These are phyloP conservation scores for Ctenodactylus gundi DNA, from an alignment of 2,113 vertebrate species.

Conservation along the genomic window DNA sequence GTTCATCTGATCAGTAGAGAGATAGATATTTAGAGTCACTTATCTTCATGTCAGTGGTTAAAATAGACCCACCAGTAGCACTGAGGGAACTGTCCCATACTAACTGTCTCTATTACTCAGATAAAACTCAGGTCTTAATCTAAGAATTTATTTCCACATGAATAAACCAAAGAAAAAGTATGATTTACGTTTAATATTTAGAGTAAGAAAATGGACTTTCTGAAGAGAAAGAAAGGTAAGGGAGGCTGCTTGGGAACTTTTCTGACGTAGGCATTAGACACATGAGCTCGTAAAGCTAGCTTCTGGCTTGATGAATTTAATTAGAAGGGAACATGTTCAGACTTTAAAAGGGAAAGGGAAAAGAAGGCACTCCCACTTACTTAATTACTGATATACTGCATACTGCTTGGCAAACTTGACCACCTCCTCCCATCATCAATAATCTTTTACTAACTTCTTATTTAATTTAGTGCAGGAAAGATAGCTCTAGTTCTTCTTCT, in stretches of 20 bases:
- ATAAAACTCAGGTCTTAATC: not conserved
- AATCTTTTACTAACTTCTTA: not conserved
- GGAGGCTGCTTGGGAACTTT: not conserved
- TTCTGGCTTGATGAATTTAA: slow-evolving; percentile 23
- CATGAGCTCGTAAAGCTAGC: not conserved
- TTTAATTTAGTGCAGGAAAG: not conserved
- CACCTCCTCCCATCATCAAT: not conserved
- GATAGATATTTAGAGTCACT: not conserved
- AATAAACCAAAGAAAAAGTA: not conserved
- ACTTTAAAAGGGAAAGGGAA: not conserved
- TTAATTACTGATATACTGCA: not conserved
- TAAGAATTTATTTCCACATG: not conserved
- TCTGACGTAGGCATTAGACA: not conserved
- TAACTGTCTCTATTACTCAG: not conserved
- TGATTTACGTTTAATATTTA: slow-evolving; percentile 5
- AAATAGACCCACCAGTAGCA: not conserved
- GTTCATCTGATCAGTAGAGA: not conserved
- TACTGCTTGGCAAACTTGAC: not conserved
- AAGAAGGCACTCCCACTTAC: not conserved
- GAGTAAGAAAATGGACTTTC: not conserved
- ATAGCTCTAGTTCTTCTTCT: not conserved
- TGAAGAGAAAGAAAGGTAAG: not conserved
- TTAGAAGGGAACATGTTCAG: not conserved
- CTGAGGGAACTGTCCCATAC: not conserved
- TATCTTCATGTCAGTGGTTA: slow-evolving; percentile 14